A percentile compares a stretch with the other conserved stretches of the same genome.
phyloP scores from a whole-genome alignment of 1,140 invertebrate genomes.

The Tribolium castaneum region DNA sequence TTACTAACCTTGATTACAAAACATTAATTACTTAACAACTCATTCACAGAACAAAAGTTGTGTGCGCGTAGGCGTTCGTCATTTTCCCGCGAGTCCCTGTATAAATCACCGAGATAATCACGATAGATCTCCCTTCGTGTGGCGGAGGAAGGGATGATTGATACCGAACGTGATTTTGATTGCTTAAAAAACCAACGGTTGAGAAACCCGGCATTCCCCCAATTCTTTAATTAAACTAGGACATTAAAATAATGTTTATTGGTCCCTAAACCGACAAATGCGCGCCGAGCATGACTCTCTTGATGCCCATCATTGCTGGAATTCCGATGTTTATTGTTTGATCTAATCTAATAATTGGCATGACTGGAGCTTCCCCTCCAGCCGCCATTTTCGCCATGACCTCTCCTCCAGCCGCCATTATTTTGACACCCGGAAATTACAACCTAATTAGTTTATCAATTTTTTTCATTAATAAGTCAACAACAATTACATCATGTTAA shows the following conservation, averaged over 20 bases:
- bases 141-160: background rate
- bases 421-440: background rate
- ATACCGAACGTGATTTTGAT: conserved; percentile 6
- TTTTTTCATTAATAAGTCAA: background rate
- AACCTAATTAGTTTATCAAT: background rate
- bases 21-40: conserved; percentile 23
- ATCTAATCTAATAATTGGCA: background rate
- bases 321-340: background rate
- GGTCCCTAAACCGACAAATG: background rate
- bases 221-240: background rate
- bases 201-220: background rate
- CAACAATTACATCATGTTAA: background rate
- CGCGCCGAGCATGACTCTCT: too few species aligned
- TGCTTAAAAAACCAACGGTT: background rate
- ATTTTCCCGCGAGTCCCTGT: background rate
- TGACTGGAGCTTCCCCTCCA: background rate
- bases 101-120: conserved; percentile 15
- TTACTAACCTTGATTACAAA: conserved; percentile 12
- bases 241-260: background rate
- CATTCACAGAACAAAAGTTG: conserved; percentile 11
- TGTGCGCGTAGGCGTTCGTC: background rate
- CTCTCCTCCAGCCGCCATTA: conserved; percentile 9
- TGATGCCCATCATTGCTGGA: too few species aligned
- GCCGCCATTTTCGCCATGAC: background rate
- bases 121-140: background rate